Evolutionary conservation across 2,797 vertebrate species (phyloP).

Genomic region (Miichthys miiuy): DNA sequence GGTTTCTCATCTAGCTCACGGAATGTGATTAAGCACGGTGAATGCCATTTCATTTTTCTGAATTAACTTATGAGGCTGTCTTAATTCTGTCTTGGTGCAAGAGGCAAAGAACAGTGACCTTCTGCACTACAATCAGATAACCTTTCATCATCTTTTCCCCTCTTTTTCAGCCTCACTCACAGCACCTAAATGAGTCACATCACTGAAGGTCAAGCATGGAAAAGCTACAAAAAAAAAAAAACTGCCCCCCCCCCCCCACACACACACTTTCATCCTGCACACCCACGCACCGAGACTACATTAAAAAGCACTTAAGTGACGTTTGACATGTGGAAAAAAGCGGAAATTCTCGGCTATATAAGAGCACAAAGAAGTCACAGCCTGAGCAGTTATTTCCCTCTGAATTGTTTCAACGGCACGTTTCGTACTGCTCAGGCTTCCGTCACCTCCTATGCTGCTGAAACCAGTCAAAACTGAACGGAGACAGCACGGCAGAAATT

Average conservation of each 20-base stretch:
- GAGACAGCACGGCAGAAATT: neutral
- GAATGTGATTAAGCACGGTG: conserved; percentile 20
- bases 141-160: conserved; percentile 31
- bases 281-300: conserved; percentile 13
- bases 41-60: conserved; percentile 40
- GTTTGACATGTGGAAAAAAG: conserved; percentile 42
- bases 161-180: conserved; percentile 9
- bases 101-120: conserved; percentile 20
- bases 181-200: conserved; percentile 53
- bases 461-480: neutral
- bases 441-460: neutral
- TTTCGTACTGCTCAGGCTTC: neutral
- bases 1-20: conserved; percentile 2
- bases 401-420: neutral
- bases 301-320: conserved; percentile 41
- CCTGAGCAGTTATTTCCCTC: neutral
- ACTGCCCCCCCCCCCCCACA: too few species aligned
- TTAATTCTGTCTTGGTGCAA: conserved; percentile 6
- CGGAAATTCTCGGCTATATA: neutral
- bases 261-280: conserved; percentile 13
- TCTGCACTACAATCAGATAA: conserved; percentile 45
- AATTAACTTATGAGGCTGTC: conserved; percentile 21
- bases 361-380: conserved; percentile 11
- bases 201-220: conserved; percentile 55
- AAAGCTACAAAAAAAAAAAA: conserved; percentile 1